These are phyloP conservation scores for Listrodromus nycthemerus DNA, from an alignment of 2,888 invertebrate genomes.

Conservation along the genomic window DNA sequence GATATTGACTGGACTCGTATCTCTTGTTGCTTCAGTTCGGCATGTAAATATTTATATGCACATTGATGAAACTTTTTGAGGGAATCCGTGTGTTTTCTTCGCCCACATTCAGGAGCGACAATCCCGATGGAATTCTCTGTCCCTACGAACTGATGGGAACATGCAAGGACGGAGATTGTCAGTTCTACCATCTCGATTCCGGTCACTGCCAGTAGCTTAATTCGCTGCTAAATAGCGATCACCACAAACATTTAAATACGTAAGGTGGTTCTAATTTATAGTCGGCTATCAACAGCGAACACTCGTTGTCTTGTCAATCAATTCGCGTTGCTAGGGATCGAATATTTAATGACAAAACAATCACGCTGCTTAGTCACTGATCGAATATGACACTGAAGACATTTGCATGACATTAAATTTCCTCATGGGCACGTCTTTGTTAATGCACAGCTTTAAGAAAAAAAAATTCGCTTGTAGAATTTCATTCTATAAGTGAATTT, in stretches of 20 bases:
- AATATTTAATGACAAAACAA: not conserved
- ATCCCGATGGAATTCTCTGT: constrained; percentile 82
- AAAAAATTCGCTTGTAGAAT: too few relatives aligned
- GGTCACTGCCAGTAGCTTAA: constrained; percentile 76
- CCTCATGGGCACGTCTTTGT: too few relatives aligned
- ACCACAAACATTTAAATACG: constrained; percentile 76
- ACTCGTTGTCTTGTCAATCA: constrained; percentile 24
- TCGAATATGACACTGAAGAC: not conserved
- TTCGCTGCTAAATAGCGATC: constrained; percentile 73
- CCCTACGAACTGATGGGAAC: constrained; percentile 83
- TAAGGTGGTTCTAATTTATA: constrained; percentile 82
- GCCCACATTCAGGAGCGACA: constrained; percentile 77
- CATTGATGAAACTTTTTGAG: constrained; percentile 60
- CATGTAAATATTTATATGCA: constrained; percentile 30
- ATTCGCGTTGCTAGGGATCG: not conserved
- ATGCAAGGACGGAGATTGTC: constrained; percentile 82
- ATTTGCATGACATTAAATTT: too few relatives aligned
- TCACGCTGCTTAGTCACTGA: not conserved
- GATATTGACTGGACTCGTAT: not conserved
- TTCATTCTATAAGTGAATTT: too few relatives aligned
- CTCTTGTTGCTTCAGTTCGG: not conserved
- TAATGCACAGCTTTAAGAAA: too few relatives aligned
- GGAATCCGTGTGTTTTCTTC: constrained; percentile 69
- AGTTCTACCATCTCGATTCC: constrained; percentile 78
- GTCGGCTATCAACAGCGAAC: constrained; percentile 59